These are phyloP conservation scores for Smutsia temminckii DNA, from an alignment of 2,797 vertebrate species.

Conservation along the genomic window DNA sequence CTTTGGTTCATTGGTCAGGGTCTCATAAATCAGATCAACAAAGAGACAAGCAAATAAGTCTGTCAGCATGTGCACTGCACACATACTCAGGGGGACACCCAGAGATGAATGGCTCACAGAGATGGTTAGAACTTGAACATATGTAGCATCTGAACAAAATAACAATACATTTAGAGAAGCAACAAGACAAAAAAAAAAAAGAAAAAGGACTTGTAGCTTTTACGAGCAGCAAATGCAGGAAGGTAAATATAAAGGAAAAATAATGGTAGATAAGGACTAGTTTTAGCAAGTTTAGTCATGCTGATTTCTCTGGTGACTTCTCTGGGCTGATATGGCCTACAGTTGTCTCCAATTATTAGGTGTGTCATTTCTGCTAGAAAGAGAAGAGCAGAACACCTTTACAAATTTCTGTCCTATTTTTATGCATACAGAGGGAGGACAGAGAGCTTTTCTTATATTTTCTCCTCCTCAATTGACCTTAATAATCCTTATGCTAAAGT, in stretches of 20 bases:
- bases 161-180: not conserved
- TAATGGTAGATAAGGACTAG: not conserved
- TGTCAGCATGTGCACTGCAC: not conserved
- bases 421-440: not conserved
- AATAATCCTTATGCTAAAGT: not conserved
- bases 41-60: not conserved
- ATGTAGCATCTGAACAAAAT: not conserved
- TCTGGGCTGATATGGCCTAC: not conserved
- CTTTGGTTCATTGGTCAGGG: not conserved
- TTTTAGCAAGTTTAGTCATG: not conserved
- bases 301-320: not conserved
- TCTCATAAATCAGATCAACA: not conserved
- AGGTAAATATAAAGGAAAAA: not conserved
- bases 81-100: not conserved
- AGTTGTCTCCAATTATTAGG: not conserved
- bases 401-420: not conserved
- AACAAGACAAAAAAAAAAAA: not conserved
- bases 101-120: not conserved
- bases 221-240: not conserved
- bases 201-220: not conserved
- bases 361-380: not conserved
- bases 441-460: not conserved
- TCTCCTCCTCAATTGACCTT: not conserved
- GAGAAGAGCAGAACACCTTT: accelerated
- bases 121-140: not conserved